A percentile compares a stretch with the other conserved stretches of the same genome.
phyloP scores from a whole-genome alignment of 2,888 invertebrate species.

The Phyllotreta cruciferae region DNA sequence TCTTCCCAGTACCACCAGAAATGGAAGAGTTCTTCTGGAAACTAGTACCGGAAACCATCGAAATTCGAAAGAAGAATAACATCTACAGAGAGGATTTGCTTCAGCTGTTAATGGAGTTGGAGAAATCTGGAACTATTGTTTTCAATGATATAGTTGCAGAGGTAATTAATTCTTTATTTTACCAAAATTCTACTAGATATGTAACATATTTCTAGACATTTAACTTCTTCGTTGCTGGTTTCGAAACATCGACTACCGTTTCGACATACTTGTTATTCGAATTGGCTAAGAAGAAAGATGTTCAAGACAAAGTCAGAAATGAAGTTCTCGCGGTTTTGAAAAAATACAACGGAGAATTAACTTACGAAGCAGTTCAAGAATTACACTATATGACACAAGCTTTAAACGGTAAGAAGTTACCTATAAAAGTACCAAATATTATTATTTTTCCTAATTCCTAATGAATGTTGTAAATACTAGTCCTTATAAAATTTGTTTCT shows the following conservation, averaged over 20 bases:
- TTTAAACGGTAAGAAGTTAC: slow-evolving; percentile 37
- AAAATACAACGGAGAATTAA: slow-evolving; percentile 53
- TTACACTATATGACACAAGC: slow-evolving; percentile 60
- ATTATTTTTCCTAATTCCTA: background rate
- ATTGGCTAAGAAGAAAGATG: slow-evolving; percentile 59
- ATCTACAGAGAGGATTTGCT: slow-evolving; percentile 46
- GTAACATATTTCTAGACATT: slow-evolving; percentile 57
- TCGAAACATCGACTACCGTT: slow-evolving; percentile 68
- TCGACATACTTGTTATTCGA: slow-evolving; percentile 65
- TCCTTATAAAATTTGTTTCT: slow-evolving; percentile 30
- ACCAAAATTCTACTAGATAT: background rate
- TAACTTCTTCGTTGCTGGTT: slow-evolving; percentile 68
- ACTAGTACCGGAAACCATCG: slow-evolving; percentile 47
- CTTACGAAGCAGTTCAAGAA: slow-evolving; percentile 59
- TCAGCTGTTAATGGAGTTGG: slow-evolving; percentile 47
- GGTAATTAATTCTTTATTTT: slow-evolving; percentile 39
- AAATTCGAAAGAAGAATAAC: slow-evolving; percentile 45
- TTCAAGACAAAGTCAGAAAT: slow-evolving; percentile 59
- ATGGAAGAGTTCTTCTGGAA: slow-evolving; percentile 49
- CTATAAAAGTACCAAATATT: too few species aligned
- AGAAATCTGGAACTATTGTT: slow-evolving; percentile 39
- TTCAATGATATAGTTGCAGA: slow-evolving; percentile 60
- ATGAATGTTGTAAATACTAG: slow-evolving; percentile 7
- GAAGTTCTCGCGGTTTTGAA: slow-evolving; percentile 55
- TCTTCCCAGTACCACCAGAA: slow-evolving; percentile 36